A percentile compares a stretch with the other conserved stretches of the same genome.
Evolutionary conservation across 2,888 invertebrate genomes (phyloP).

Genomic region (Dione juno): DNA sequence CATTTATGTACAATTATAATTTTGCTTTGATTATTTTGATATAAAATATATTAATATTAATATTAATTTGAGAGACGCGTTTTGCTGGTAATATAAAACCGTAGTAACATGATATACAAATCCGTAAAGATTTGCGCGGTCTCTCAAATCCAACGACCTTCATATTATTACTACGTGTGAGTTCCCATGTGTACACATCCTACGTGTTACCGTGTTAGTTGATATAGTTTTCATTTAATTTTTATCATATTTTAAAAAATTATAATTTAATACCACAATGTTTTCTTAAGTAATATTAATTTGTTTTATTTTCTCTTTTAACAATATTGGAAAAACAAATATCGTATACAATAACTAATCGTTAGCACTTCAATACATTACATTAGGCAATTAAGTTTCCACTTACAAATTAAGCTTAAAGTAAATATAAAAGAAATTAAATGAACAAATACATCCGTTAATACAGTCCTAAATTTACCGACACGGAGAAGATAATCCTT

Average conservation of each 20-base stretch:
- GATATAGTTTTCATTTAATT: neutral
- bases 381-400: too few relatives aligned
- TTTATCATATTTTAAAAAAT: too few relatives aligned
- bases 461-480: constrained; percentile 48
- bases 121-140: constrained; percentile 36
- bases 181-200: constrained; percentile 19
- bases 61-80: constrained; percentile 23
- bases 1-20: too few relatives aligned
- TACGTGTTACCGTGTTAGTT: neutral
- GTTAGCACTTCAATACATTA: too few relatives aligned
- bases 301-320: too few relatives aligned
- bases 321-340: too few relatives aligned
- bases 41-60: neutral
- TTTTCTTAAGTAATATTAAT: too few relatives aligned
- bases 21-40: too few relatives aligned
- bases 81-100: constrained; percentile 36
- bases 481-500: constrained; percentile 51
- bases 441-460: constrained; percentile 34
- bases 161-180: constrained; percentile 37
- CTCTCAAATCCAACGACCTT: constrained; percentile 36
- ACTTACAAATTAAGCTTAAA: too few relatives aligned
- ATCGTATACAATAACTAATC: too few relatives aligned
- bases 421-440: too few relatives aligned
- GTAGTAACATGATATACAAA: constrained; percentile 35
- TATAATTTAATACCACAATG: too few relatives aligned